These are phyloP conservation scores for Drosophila affinis DNA, from an alignment of 2,888 invertebrate genomes.

Conservation along the genomic window DNA sequence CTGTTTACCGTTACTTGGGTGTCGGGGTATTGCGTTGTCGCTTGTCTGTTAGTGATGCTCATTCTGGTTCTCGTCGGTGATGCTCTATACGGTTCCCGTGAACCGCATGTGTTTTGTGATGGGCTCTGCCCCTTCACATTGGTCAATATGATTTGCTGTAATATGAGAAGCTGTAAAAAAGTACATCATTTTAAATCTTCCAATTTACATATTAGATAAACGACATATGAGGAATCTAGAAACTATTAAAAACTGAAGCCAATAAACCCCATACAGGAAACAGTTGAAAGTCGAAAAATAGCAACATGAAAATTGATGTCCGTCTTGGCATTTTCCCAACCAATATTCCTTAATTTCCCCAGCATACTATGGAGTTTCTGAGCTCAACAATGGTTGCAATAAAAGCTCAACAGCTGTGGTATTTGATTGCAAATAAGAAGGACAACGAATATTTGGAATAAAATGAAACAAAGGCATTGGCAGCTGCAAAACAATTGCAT, in stretches of 20 bases:
- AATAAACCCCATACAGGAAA: neutral
- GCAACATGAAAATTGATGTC: neutral
- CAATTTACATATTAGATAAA: neutral
- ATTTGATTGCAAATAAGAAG: conserved; percentile 26
- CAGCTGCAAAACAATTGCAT: conserved; percentile 41
- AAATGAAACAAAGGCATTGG: conserved; percentile 35
- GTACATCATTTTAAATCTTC: neutral
- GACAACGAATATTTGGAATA: conserved; percentile 1
- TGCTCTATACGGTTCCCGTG: no score
- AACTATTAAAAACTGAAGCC: neutral
- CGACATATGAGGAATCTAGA: neutral
- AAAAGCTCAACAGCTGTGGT: conserved; percentile 33
- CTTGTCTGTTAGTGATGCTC: no score
- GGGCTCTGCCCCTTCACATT: no score
- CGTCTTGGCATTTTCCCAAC: neutral
- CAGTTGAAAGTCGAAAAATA: neutral
- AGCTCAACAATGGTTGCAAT: conserved; percentile 21
- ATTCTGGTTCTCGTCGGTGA: no score
- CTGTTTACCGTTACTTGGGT: no score
- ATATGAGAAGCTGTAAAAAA: neutral
- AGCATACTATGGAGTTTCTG: conserved; percentile 7
- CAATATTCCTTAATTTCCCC: neutral
- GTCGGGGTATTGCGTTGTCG: no score
- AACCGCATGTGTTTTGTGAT: no score
- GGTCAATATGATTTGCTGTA: neutral